Evolutionary conservation across 2,888 invertebrate genomes (phyloP).

Genomic region (Leptinotarsa rubiginosa): DNA sequence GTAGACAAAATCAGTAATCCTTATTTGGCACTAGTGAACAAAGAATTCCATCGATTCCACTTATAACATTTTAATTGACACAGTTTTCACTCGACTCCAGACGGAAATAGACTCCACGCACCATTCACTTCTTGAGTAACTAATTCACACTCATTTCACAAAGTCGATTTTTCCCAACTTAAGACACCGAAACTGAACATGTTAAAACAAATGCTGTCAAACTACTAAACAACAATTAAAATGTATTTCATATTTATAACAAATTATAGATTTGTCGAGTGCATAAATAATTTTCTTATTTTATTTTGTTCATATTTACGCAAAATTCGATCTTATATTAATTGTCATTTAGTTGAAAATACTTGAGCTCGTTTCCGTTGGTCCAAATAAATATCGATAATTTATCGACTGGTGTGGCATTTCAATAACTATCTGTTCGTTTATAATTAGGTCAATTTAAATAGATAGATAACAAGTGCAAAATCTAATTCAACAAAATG

Average conservation of each 20-base stretch:
- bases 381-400: conserved; percentile 52
- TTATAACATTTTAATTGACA: conserved; percentile 44
- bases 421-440: conserved; percentile 56
- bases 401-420: conserved; percentile 50
- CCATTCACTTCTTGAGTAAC: conserved; percentile 46
- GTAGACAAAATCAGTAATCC: background rate
- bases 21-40: conserved; percentile 2
- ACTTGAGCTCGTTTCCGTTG: conserved; percentile 43
- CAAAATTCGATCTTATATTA: conserved; percentile 61
- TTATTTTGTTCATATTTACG: conserved; percentile 61
- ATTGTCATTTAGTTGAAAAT: conserved; percentile 51
- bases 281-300: conserved; percentile 60
- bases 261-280: conserved; percentile 58
- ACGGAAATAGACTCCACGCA: conserved; percentile 33
- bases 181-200: conserved; percentile 23
- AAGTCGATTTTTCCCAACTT: conserved; percentile 27
- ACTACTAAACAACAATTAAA: conserved; percentile 62
- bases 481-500: conserved; percentile 54
- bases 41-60: conserved; percentile 5
- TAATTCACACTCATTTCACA: conserved; percentile 35
- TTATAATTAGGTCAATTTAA: conserved; percentile 65
- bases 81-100: conserved; percentile 41
- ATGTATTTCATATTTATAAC: conserved; percentile 65
- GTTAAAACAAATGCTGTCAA: conserved; percentile 54
- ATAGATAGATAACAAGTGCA: conserved; percentile 61